phyloP scores from a whole-genome alignment of 2,113 vertebrate genomes.

The Podarcis cretensis region DNA sequence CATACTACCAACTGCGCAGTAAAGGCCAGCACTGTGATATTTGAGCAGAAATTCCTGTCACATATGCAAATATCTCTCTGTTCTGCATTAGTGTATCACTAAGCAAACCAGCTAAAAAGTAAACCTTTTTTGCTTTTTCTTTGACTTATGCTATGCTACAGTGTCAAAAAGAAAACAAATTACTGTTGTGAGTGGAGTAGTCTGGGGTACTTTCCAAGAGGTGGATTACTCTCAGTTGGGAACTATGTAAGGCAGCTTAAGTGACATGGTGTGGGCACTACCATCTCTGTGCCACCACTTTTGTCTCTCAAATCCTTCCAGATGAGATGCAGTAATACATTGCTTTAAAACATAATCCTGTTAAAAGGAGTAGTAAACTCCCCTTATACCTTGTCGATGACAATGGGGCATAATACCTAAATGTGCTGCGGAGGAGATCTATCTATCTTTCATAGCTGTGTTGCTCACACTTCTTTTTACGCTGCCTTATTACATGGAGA shows the following conservation, averaged over 20 bases:
- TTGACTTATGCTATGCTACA: background rate
- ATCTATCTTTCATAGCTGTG: background rate
- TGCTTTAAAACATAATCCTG: background rate
- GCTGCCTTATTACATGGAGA: background rate
- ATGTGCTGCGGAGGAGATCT: background rate
- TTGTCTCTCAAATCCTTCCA: background rate
- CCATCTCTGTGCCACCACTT: background rate
- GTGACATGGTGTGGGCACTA: background rate
- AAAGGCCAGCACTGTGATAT: background rate
- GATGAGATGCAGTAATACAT: too few species aligned
- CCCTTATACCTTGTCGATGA: background rate
- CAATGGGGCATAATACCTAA: background rate
- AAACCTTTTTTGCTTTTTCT: background rate
- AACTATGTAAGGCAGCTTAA: background rate
- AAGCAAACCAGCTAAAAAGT: too few species aligned
- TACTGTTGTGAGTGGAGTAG: background rate
- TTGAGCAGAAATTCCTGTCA: background rate
- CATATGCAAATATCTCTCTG: background rate
- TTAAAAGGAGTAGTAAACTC: background rate
- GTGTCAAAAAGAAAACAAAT: background rate
- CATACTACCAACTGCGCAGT: background rate
- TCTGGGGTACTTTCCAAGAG: background rate
- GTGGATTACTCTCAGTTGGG: background rate
- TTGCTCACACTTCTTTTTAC: background rate
- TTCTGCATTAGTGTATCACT: background rate